Evolutionary conservation across 1,140 invertebrate genomes (phyloP), one percentile per base, ranked within the genome.

Genomic region (Trypoxylus dichotomus): DNA sequence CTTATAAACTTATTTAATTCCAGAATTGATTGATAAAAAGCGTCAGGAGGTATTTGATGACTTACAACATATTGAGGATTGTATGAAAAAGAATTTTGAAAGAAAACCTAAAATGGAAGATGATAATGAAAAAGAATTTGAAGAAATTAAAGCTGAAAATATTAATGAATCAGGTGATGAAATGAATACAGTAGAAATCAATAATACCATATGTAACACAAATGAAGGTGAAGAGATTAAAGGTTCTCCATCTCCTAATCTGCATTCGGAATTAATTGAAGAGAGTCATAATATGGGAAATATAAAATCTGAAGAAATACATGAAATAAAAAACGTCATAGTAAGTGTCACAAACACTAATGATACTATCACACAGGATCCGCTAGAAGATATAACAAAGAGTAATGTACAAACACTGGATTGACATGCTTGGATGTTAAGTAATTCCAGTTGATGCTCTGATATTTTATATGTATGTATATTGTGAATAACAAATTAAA

Each of bases 11-110:
- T 37, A 37, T 74, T 74, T 68, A 47, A 77, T 83, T 84, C 37
- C 81, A 90, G 88, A 88, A 80, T 87, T 84, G 71, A 86, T 89
- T 83, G 83, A 86, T 15, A 88, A 83, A n/a, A 82, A 83, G 75
- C 79, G 82, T 19, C 76, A 83, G 63, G 76, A 81, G 74, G 80
- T 86, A 11, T 79, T 82, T 78, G 81, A 83, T 19, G 85, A 86
- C 76, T 74, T 86, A 21, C 77, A 79, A 74, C 79, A 82, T 27
- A 85, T 86, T 41, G 85, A 85, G 77, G 81, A 84, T 19, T 74
- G 83, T 63, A 83, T 84, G 80, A 85, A 83, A 73, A 80, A 78
- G 13, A 83, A 82, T 43, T 85, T 84, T 77, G 82, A 83, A 76
- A 79, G 77, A 19, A 76, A 80, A 58, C 47, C 32, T 29, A 78